These are phyloP conservation scores for Frankliniella fusca DNA, from an alignment of 2,888 invertebrate species.

Conservation along the genomic window DNA sequence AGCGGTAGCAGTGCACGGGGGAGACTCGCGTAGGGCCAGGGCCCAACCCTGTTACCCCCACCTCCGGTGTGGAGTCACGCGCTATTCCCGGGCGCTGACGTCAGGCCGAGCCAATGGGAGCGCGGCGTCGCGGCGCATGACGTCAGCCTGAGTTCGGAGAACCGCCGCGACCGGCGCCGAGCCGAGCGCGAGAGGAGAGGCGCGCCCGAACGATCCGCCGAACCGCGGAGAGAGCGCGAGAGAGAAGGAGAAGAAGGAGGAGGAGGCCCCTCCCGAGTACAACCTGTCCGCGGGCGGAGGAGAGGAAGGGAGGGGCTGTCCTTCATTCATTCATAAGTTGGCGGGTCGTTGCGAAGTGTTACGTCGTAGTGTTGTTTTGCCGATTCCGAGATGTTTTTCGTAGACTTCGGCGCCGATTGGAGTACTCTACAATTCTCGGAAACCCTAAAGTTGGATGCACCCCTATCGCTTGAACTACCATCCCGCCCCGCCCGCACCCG, in stretches of 20 bases:
- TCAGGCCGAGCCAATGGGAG: not conserved
- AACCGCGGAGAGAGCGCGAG: not conserved
- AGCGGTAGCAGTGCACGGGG: too few relatives aligned
- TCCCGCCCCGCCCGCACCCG: too few relatives aligned
- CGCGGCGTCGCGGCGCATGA: not conserved
- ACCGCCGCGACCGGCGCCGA: constrained; percentile 17
- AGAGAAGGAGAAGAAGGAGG: not conserved
- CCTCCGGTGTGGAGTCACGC: not conserved
- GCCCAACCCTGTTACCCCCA: not conserved
- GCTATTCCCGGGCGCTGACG: constrained; percentile 13
- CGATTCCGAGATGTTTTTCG: too few relatives aligned
- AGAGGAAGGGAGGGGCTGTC: not conserved
- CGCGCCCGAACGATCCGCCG: not conserved
- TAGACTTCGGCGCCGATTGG: too few relatives aligned
- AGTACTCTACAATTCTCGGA: too few relatives aligned
- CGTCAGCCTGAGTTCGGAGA: not conserved
- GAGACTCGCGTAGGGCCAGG: not conserved
- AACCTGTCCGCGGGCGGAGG: not conserved
- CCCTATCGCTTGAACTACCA: too few relatives aligned
- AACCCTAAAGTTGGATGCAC: too few relatives aligned
- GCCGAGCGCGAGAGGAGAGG: not conserved
- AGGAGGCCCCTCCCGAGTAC: not conserved
- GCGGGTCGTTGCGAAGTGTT: not conserved
- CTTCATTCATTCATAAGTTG: constrained; percentile 6
- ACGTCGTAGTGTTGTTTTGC: too few relatives aligned